Conservation (phyloP, 2,113 vertebrate species). For the Probosciger aterrimus region DNA sequence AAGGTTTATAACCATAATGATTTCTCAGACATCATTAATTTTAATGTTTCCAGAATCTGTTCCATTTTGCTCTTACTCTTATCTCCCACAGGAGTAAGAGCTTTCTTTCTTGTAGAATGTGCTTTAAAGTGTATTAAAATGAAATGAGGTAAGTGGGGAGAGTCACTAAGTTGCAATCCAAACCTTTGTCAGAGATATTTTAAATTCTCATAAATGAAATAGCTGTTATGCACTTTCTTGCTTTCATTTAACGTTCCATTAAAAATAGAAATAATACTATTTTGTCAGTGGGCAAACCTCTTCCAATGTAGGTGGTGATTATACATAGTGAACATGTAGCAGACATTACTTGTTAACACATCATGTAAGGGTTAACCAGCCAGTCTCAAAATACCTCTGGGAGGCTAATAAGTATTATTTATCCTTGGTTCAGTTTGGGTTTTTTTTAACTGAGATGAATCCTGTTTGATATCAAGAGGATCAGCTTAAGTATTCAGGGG, state of each 20-base stretch:
- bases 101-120: slow-evolving; percentile 1
- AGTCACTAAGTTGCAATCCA: neutral
- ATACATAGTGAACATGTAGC: neutral
- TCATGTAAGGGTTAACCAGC: neutral
- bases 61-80: slow-evolving; percentile 34
- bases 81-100: slow-evolving; percentile 3
- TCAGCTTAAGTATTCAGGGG: neutral
- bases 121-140: slow-evolving; percentile 22
- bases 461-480: neutral
- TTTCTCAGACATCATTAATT: slow-evolving; percentile 63
- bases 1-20: slow-evolving; percentile 35
- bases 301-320: neutral
- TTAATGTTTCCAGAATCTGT: slow-evolving; percentile 54
- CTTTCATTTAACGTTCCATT: neutral
- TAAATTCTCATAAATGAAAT: neutral
- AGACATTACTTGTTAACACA: neutral
- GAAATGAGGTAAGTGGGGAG: neutral
- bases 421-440: neutral
- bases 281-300: neutral
- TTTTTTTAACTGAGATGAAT: neutral
- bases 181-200: neutral
- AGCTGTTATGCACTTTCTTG: neutral
- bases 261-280: neutral
- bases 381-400: neutral
- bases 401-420: neutral